Evolutionary conservation across 2,113 vertebrate species (phyloP).

Genomic region (Odontesthes bonariensis): DNA sequence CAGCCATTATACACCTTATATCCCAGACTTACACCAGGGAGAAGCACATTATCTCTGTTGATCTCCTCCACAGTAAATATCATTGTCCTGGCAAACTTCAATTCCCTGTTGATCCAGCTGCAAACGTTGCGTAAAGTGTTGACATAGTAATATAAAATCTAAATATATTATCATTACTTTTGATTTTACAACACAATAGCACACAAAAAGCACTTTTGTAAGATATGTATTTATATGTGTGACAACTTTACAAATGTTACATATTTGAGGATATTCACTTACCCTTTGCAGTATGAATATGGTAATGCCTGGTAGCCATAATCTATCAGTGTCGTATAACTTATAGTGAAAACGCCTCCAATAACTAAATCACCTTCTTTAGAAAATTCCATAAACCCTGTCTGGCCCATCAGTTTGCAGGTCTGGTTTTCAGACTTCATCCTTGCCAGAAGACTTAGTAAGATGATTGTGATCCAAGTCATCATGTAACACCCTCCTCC

Average conservation of each 20-base stretch:
- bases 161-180: not conserved
- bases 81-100: constrained; percentile 70
- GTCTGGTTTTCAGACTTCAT: constrained; percentile 56
- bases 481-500: constrained; percentile 46
- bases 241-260: no score
- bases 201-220: not conserved
- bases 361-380: constrained; percentile 73
- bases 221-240: not conserved
- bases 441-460: constrained; percentile 51
- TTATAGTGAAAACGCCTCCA: constrained; percentile 71
- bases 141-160: no score
- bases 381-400: constrained; percentile 66
- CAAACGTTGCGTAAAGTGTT: constrained; percentile 17
- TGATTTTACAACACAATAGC: not conserved
- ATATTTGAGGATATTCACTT: constrained; percentile 15
- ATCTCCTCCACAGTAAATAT: constrained; percentile 76
- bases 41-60: constrained; percentile 60
- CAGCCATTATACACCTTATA: constrained; percentile 71
- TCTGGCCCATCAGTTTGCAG: constrained; percentile 66
- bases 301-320: constrained; percentile 52
- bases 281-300: constrained; percentile 50
- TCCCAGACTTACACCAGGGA: constrained; percentile 69
- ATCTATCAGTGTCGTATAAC: constrained; percentile 5
- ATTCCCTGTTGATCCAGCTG: constrained; percentile 69
- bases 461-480: constrained; percentile 48